A percentile compares a stretch with the other conserved stretches of the same genome.
Conservation (phyloP, 2,797 vertebrate genomes). For the Thunnus albacares region DNA sequence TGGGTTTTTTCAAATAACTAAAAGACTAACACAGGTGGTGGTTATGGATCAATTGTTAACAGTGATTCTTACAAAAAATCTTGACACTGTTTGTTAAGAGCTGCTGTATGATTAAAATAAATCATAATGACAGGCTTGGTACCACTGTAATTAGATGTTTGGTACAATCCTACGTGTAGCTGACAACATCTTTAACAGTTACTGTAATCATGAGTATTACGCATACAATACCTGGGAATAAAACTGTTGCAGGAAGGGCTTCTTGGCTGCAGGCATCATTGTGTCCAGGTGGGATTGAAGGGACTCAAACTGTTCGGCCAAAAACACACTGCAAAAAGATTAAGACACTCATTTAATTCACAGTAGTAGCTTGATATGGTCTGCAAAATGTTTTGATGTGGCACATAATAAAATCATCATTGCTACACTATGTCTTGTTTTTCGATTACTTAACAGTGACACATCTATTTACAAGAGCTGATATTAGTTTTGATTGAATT, state of each 20-base stretch:
- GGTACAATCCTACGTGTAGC: background rate
- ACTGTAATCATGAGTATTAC: conserved; percentile 18
- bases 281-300: conserved; percentile 96
- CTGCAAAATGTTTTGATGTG: background rate
- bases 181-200: conserved; percentile 4
- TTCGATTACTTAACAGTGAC: conserved; percentile 12
- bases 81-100: too few species aligned
- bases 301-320: conserved; percentile 98
- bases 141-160: background rate
- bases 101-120: background rate
- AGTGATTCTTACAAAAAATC: background rate
- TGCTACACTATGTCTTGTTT: background rate
- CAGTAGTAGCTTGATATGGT: background rate
- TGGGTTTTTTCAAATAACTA: background rate
- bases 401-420: conserved; percentile 1
- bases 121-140: background rate
- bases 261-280: conserved; percentile 98
- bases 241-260: conserved; percentile 98
- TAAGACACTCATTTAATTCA: background rate
- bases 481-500: conserved; percentile 16
- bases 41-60: background rate
- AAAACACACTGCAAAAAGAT: conserved; percentile 90
- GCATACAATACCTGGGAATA: conserved; percentile 93
- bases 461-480: background rate
- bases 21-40: background rate